Base-by-base conservation (phyloP, 2,797 vertebrate genomes). In the Lithobates sylvaticus region DNA sequence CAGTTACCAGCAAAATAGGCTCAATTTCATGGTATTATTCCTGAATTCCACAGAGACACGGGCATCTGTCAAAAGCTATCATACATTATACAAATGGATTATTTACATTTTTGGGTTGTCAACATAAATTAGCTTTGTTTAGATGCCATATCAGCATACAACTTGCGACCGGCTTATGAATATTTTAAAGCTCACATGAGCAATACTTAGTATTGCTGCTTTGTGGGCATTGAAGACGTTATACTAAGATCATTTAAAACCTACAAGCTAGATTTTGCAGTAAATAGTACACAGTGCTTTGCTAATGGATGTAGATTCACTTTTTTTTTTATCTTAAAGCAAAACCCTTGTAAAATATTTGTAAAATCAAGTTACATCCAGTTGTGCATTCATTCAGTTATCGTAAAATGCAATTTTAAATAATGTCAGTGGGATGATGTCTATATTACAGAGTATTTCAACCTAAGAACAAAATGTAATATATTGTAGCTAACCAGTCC, bases 11-110 rank as follows among this genome's bases (percentile, higher is more conserved):
- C 23, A 71, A 81, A 76, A 74, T 73, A 88, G 76, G 75, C 89
- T 89, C 3, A 32, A 89, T 89, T 91, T 91, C 81, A 61, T 88
- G 75, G 74, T 86, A 88, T 88, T 2, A 90, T 86, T 73, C 74
- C 78, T 90, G 76, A 90, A 88, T 86, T 89, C 72, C 9, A 0
- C 87, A 68, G 81, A 75, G 88, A 88, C 64, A 89, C 78, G 73
- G 88, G 82, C 78, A 88, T 71, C 88, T 88, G 88, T 86, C 88
- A 75, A 89, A 90, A 91, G 84, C 88, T 54, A 89, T 88, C 88
- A 80, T 78, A 76, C 70, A 84, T 80, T 87, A 78, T 75, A 65
- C 76, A 74, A 87, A 73, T 87, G 86, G 76, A 84, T 84, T 87
- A 87, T 87, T 87, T 84, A 84, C 81, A 87, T 87, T 87, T 87